phyloP scores from a whole-genome alignment of 2,797 vertebrate species.

The Florisuga fusca region DNA sequence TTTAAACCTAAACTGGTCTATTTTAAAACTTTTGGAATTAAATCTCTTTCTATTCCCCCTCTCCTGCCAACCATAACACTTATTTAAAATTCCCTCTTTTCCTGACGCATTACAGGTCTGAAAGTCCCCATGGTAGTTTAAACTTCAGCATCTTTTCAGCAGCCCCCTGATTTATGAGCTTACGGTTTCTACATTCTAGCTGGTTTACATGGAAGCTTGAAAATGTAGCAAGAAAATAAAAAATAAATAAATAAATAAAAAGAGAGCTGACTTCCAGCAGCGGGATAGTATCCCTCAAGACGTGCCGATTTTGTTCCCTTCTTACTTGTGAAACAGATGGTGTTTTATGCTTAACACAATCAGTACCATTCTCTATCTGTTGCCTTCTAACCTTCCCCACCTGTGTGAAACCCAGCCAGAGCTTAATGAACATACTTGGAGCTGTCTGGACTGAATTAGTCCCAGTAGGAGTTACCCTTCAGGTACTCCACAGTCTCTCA shows the following conservation, averaged over 20 bases:
- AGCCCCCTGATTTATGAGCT: conserved; percentile 58
- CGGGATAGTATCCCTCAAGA: conserved; percentile 42
- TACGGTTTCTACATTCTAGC: conserved; percentile 26
- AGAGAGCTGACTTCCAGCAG: conserved; percentile 34
- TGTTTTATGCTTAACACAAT: conserved; percentile 93
- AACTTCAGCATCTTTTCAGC: conserved; percentile 65
- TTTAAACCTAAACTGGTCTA: neutral
- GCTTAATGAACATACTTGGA: conserved; percentile 95
- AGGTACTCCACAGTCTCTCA: conserved; percentile 83
- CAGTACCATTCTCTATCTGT: conserved; percentile 89
- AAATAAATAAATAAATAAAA: conserved; percentile 31
- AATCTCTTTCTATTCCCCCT: conserved; percentile 16
- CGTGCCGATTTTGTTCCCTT: conserved; percentile 44
- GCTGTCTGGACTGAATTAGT: conserved; percentile 95
- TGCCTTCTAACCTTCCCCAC: conserved; percentile 89
- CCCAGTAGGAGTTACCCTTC: conserved; percentile 91
- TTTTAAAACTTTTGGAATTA: conserved; percentile 37
- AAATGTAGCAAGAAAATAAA: conserved; percentile 58
- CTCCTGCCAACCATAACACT: conserved; percentile 54
- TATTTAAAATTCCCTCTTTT: conserved; percentile 57
- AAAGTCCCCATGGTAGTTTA: conserved; percentile 14
- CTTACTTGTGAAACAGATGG: conserved; percentile 89
- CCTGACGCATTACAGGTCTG: neutral
- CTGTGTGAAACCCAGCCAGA: conserved; percentile 90
- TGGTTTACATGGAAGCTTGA: conserved; percentile 26